phyloP scores from a whole-genome alignment of 1,140 invertebrate genomes.

The Drosophila pseudoananassae region DNA sequence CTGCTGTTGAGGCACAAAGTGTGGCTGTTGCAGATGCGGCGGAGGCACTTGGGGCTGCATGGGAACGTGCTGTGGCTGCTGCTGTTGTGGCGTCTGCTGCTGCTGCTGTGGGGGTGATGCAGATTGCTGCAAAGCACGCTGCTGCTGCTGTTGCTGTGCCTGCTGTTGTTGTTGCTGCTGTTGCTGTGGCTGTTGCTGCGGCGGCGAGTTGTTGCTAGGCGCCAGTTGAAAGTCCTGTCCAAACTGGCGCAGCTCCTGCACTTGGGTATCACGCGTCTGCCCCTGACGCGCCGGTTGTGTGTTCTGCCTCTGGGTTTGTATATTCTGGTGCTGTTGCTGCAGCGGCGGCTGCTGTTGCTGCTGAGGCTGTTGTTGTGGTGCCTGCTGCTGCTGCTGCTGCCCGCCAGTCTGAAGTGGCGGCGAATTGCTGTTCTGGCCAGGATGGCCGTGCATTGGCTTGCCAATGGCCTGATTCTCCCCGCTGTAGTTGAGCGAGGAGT shows the following conservation, averaged over 20 bases:
- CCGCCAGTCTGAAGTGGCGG: conserved; percentile 65
- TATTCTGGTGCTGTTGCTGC: conserved; percentile 49
- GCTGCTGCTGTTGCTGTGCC: conserved; percentile 58
- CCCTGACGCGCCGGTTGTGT: conserved; percentile 72
- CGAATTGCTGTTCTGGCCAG: conserved; percentile 69
- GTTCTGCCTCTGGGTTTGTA: conserved; percentile 45
- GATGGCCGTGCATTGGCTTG: conserved; percentile 69
- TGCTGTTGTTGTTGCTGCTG: conserved; percentile 43
- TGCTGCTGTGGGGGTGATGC: conserved; percentile 63
- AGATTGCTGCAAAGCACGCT: conserved; percentile 70
- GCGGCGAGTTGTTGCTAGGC: conserved; percentile 59
- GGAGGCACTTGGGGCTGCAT: conserved; percentile 69
- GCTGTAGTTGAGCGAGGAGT: conserved; percentile 71
- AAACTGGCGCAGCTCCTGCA: conserved; percentile 79
- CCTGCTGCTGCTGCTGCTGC: conserved; percentile 48
- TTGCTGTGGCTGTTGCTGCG: conserved; percentile 54
- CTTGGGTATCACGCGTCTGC: conserved; percentile 72
- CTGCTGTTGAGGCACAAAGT: conserved; percentile 80
- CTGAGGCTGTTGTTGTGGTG: conserved; percentile 45
- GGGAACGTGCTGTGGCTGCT: conserved; percentile 66
- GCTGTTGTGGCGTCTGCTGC: conserved; percentile 47
- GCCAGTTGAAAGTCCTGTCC: conserved; percentile 76
- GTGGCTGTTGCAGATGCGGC: conserved; percentile 71
- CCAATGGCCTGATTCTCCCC: conserved; percentile 60
- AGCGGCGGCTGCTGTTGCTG: conserved; percentile 38